Evolutionary conservation across 2,113 vertebrate species (phyloP).

Genomic region (Mesitornis unicolor): DNA sequence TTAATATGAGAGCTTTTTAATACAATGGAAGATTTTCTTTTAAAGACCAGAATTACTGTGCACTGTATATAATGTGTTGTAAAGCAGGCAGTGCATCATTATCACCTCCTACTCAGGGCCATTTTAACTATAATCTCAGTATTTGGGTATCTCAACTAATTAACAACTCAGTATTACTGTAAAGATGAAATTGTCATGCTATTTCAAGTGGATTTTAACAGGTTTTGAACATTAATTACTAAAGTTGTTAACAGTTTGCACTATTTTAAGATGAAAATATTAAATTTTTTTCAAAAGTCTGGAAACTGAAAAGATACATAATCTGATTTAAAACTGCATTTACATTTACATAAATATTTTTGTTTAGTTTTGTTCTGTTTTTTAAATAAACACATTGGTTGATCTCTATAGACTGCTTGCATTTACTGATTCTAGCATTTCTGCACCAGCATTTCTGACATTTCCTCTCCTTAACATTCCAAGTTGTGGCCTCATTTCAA

Average conservation of each 20-base stretch:
- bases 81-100: constrained; percentile 54
- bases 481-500: not conserved
- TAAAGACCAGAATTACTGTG: constrained; percentile 25
- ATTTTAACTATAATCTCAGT: constrained; percentile 66
- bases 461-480: not conserved
- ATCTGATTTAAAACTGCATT: not conserved
- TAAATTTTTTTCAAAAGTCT: constrained; percentile 13
- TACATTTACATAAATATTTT: not conserved
- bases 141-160: constrained; percentile 72
- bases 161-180: constrained; percentile 62
- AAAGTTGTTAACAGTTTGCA: constrained; percentile 54
- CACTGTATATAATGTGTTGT: constrained; percentile 25
- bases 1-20: constrained; percentile 40
- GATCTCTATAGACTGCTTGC: not conserved
- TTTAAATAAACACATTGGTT: not conserved
- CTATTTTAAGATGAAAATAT: constrained; percentile 42
- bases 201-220: constrained; percentile 68
- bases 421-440: not conserved
- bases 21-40: constrained; percentile 22
- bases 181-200: constrained; percentile 61
- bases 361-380: not conserved
- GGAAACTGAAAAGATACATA: not conserved
- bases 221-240: constrained; percentile 36
- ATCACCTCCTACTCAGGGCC: constrained; percentile 59
- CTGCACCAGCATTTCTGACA: not conserved